Evolutionary conservation across 2,888 invertebrate species (phyloP), one percentile per base, ranked within the genome.

Genomic region (Apomyelois bistriatella): DNA sequence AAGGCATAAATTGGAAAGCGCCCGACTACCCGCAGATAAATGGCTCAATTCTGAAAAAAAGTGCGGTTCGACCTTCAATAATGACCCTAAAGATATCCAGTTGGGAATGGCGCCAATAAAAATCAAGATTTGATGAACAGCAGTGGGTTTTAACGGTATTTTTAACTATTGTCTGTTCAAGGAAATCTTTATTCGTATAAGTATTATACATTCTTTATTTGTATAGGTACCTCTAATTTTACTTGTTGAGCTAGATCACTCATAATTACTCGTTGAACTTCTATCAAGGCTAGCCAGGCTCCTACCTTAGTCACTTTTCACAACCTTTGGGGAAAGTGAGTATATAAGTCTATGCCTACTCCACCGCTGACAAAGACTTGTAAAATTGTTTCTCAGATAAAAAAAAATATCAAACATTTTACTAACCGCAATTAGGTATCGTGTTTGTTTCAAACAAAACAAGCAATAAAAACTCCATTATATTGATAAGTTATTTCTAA

Each of bases 21-120:
- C 56, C 53, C 55, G 56, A 54, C 60, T 55, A 54, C 49, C 52
- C 52, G 46, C 61, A 68, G 69, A 76, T 70, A 73, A 77, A 77
- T 74, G 70, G 66, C 63, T 65, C 68, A 62, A 71, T 74, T 68
- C 65, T 59, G 59, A 58, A 61, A 60, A n/a, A 63, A 67, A 61
- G 61, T 64, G 57, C 60, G 58, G 58, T 49, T 58, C 52, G 55
- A 57, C 58, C 59, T 58, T 66, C 60, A 61, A 64, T 70, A 72
- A 71, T 70, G 61, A 66, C 65, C 61, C 58, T 54, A 40, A 58
- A 52, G 52, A 43, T 52, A 37, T 43, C 43, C 37, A 36, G 54
- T 38, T 53, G 47, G 46, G 52, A 48, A 53, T 52, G 48, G 42
- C 54, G 56, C 55, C 62, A 66, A 66, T 66, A 65, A 64, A 69